Evolutionary conservation across 2,888 invertebrate species (phyloP).

Genomic region (Lampropteryx suffumata): DNA sequence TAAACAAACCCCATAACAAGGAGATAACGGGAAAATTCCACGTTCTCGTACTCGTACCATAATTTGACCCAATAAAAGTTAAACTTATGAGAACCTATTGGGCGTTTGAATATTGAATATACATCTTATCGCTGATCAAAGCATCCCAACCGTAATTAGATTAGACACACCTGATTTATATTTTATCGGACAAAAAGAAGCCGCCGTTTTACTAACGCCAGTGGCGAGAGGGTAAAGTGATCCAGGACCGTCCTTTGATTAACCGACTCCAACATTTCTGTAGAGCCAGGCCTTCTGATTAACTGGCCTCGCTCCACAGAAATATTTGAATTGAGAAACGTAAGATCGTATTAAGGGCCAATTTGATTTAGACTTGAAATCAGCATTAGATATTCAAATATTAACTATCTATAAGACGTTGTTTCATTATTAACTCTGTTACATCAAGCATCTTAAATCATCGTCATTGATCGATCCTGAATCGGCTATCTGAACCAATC

Average conservation of each 20-base stretch:
- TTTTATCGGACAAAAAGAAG: slow-evolving; percentile 29
- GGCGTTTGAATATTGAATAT: slow-evolving; percentile 16
- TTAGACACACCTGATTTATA: slow-evolving; percentile 33
- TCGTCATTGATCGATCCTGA: slow-evolving; percentile 4
- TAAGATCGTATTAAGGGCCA: too few relatives aligned
- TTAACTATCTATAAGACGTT: too few relatives aligned
- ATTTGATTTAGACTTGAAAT: too few relatives aligned
- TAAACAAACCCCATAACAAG: slow-evolving; percentile 12
- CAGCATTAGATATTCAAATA: too few relatives aligned
- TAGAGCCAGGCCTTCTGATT: too few relatives aligned
- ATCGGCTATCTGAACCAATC: slow-evolving; percentile 5
- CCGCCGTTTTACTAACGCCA: slow-evolving; percentile 39
- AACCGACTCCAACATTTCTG: not conserved
- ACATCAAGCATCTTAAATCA: too few relatives aligned
- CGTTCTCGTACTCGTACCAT: not conserved
- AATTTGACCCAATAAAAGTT: slow-evolving; percentile 13
- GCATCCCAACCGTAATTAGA: slow-evolving; percentile 28
- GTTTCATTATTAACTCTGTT: too few relatives aligned
- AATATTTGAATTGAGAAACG: too few relatives aligned
- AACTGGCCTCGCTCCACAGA: too few relatives aligned
- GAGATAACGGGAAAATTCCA: slow-evolving; percentile 16
- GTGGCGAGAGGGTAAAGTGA: slow-evolving; percentile 31
- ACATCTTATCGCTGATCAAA: slow-evolving; percentile 23
- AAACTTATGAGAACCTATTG: slow-evolving; percentile 3
- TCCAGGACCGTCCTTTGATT: slow-evolving; percentile 1